Percentiles rank a stretch among this genome's conserved stretches.
Conservation (phyloP, 1,140 invertebrate species). For the Eumaeus atala region DNA sequence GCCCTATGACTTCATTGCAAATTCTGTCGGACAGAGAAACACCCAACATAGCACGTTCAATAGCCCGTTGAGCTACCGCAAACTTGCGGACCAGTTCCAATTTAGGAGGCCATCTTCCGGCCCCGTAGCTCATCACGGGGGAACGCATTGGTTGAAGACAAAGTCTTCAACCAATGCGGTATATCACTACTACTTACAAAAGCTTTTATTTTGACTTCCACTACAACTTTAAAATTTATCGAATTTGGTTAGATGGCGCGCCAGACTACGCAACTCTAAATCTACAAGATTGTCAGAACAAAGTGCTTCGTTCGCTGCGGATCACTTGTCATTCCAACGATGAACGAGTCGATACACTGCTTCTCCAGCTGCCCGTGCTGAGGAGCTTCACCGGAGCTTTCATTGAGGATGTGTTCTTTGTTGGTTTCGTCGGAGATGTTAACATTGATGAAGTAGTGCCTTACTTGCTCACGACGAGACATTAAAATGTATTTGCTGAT, state of each 20-base stretch:
- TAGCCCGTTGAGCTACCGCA: no score
- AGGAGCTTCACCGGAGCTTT: conserved; percentile 85
- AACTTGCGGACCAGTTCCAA: no score
- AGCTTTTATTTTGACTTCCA: no score
- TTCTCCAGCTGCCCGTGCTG: conserved; percentile 85
- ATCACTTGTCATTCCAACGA: conserved; percentile 30
- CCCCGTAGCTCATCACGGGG: no score
- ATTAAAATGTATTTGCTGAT: neutral
- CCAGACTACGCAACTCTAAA: conserved; percentile 49
- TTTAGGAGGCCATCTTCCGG: no score
- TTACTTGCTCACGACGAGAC: conserved; percentile 80
- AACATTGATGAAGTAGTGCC: conserved; percentile 95
- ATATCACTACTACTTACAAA: no score
- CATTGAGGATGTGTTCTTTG: conserved; percentile 94
- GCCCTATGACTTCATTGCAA: no score
- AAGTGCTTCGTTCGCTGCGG: conserved; percentile 41
- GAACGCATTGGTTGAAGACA: no score
- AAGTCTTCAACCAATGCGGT: no score
- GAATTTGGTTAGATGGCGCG: conserved; percentile 36
- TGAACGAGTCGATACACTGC: conserved; percentile 47
- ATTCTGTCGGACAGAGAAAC: no score
- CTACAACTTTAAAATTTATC: neutral
- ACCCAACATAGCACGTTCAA: no score
- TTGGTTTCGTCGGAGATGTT: conserved; percentile 92
- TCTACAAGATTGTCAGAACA: conserved; percentile 41